These are phyloP conservation scores for Agrenia bidenticulata DNA, from an alignment of 2,888 invertebrate genomes.

Conservation along the genomic window DNA sequence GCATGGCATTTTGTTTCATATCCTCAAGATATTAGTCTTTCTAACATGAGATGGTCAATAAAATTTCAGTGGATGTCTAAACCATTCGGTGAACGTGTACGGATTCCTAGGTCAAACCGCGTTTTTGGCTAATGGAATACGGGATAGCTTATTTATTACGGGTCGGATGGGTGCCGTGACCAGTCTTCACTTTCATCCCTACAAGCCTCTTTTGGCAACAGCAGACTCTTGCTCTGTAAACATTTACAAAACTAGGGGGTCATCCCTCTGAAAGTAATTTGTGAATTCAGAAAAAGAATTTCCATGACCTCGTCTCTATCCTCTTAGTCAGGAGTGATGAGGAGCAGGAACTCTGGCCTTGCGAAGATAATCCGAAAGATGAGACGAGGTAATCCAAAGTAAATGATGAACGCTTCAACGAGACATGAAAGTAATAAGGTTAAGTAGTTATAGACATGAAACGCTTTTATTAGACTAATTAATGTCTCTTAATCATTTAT, in stretches of 20 bases:
- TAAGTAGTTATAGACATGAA: too few relatives aligned
- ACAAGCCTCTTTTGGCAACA: constrained; percentile 78
- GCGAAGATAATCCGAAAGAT: neutral
- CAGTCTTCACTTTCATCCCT: constrained; percentile 86
- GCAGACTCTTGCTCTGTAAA: constrained; percentile 56
- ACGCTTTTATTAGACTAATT: too few relatives aligned
- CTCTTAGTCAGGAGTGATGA: too few relatives aligned
- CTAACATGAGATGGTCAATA: neutral
- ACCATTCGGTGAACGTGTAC: constrained; percentile 76
- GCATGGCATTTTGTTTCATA: neutral
- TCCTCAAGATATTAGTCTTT: neutral
- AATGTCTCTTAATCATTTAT: too few relatives aligned
- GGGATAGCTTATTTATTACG: constrained; percentile 66
- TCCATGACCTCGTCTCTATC: too few relatives aligned
- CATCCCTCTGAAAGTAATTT: neutral
- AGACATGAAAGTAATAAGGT: too few relatives aligned
- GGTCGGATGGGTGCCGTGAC: constrained; percentile 80
- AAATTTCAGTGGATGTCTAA: constrained; percentile 67
- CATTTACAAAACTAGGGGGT: constrained; percentile 12
- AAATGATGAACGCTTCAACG: too few relatives aligned
- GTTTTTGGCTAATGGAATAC: constrained; percentile 48
- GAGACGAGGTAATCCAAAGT: too few relatives aligned
- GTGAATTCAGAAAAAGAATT: too few relatives aligned
- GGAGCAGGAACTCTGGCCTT: too few relatives aligned
- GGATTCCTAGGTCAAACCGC: constrained; percentile 57